These are phyloP conservation scores for Sphaerolaimus hirsutus DNA, from an alignment of 2,888 invertebrate species.

Conservation along the genomic window DNA sequence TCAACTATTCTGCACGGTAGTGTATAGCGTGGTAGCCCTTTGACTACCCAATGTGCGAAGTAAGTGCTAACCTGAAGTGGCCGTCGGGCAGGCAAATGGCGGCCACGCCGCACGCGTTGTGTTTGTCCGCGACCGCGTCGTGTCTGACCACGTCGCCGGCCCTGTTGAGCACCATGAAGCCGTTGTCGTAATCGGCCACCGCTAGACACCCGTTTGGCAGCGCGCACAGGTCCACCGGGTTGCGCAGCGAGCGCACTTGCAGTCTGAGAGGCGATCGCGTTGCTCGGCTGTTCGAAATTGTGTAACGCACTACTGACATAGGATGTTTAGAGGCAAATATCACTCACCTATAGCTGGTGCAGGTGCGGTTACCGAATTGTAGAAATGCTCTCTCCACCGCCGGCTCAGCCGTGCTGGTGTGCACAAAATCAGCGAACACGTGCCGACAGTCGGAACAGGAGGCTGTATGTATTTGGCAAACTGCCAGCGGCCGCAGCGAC, in stretches of 20 bases:
- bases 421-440: too few species aligned
- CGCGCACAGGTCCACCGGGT: constrained; percentile 5
- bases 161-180: constrained; percentile 3
- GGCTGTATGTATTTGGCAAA: too few species aligned
- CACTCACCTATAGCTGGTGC: background rate
- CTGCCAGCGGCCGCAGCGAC: too few species aligned
- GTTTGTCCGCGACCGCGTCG: background rate
- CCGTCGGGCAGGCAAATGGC: background rate
- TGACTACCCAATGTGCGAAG: too few species aligned
- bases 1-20: too few species aligned
- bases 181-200: constrained; percentile 8
- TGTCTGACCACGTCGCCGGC: constrained; percentile 5
- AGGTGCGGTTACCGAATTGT: background rate
- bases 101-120: constrained; percentile 6
- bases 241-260: constrained; percentile 2
- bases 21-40: too few species aligned
- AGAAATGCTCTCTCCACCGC: background rate
- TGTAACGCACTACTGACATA: too few species aligned
- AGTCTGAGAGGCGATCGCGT: too few species aligned
- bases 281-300: too few species aligned
- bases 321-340: too few species aligned
- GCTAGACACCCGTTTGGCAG: constrained; percentile 6
- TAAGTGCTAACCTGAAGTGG: background rate
- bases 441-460: too few species aligned
- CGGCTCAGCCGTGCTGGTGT: background rate